Evolutionary conservation across 2,797 vertebrate genomes (phyloP).

Genomic region (Alcedo quadribrachys): DNA sequence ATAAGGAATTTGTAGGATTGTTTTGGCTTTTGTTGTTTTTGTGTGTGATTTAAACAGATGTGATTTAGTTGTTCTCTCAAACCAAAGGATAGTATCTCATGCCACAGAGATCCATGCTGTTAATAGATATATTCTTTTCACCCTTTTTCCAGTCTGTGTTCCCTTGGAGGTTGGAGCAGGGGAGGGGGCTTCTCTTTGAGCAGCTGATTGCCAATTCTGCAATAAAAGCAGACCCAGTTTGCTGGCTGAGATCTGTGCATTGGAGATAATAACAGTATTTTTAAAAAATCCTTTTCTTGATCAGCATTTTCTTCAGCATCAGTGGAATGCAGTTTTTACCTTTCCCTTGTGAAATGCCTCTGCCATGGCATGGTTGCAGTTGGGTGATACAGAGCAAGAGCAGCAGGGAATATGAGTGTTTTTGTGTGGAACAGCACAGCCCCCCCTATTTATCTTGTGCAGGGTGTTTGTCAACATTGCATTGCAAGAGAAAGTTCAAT

Average conservation of each 20-base stretch:
- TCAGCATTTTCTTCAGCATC: neutral
- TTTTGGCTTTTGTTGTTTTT: neutral
- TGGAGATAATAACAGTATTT: neutral
- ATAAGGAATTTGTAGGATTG: neutral
- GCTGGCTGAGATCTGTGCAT: neutral
- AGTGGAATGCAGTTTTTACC: neutral
- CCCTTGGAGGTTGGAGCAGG: neutral
- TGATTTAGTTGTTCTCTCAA: neutral
- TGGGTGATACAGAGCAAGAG: neutral
- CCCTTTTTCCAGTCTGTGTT: neutral
- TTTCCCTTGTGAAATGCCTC: neutral
- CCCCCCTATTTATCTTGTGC: neutral
- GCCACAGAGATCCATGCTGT: neutral
- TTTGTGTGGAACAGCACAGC: neutral
- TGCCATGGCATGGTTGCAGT: neutral
- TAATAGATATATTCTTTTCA: neutral
- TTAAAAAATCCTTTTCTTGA: neutral
- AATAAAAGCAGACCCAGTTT: neutral
- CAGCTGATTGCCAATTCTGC: neutral
- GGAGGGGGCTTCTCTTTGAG: neutral
- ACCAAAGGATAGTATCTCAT: neutral
- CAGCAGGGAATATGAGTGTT: neutral
- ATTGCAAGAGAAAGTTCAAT: neutral
- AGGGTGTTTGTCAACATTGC: neutral
- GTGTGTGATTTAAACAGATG: neutral